phyloP scores from a whole-genome alignment of 1,140 invertebrate genomes.

The Amyelois transitella region DNA sequence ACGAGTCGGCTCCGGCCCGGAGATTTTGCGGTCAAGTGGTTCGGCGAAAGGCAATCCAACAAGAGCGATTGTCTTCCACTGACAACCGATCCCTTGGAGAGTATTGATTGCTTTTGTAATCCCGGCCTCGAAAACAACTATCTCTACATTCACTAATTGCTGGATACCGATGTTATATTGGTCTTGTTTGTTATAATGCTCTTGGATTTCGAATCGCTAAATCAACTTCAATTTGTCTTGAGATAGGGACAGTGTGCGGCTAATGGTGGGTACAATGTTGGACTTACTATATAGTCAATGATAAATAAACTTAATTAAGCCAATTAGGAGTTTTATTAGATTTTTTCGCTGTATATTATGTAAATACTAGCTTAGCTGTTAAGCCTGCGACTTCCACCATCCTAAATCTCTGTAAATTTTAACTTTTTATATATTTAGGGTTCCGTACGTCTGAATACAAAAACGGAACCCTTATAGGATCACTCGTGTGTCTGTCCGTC shows the following conservation, averaged over 20 bases:
- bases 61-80: conserved; percentile 21
- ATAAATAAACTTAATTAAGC: too few species aligned
- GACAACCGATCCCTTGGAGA: conserved; percentile 22
- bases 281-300: too few species aligned
- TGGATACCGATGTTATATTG: not conserved
- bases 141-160: not conserved
- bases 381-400: too few species aligned
- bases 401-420: too few species aligned
- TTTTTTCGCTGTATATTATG: too few species aligned
- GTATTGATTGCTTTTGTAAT: conserved; percentile 22
- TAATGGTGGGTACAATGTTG: too few species aligned
- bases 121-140: conserved; percentile 3
- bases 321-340: too few species aligned
- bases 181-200: not conserved
- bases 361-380: too few species aligned
- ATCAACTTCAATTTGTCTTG: not conserved
- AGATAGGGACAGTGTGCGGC: not conserved
- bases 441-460: too few species aligned
- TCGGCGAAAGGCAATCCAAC: conserved; percentile 19
- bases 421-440: too few species aligned
- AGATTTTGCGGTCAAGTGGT: not conserved
- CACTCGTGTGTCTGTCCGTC: too few species aligned
- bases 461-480: too few species aligned
- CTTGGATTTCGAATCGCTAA: not conserved
- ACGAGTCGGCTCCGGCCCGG: not conserved